Conservation (phyloP, 2,888 invertebrate species). For the Drosophila quinaria region DNA sequence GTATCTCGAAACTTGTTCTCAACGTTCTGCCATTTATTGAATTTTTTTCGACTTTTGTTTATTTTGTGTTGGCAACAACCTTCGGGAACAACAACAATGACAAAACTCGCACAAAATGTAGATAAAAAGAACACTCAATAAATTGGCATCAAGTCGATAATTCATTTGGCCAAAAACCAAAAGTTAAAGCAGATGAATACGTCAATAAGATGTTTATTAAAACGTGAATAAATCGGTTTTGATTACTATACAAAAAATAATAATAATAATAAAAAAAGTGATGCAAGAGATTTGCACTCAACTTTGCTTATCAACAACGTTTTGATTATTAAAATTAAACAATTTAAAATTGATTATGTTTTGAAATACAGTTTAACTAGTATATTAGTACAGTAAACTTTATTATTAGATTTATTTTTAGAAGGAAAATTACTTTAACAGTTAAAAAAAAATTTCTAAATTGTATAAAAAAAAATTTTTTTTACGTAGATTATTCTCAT, state of each 20-base stretch:
- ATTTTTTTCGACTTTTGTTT: conserved; percentile 36
- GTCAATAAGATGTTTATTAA: conserved; percentile 41
- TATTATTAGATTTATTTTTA: not conserved
- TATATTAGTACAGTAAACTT: not conserved
- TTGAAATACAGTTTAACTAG: not conserved
- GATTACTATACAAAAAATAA: conserved; percentile 24
- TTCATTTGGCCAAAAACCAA: conserved; percentile 43
- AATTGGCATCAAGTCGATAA: conserved; percentile 62
- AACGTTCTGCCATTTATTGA: conserved; percentile 55
- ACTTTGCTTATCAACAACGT: conserved; percentile 7
- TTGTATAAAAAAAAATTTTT: too few relatives aligned
- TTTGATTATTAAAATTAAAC: not conserved
- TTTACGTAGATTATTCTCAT: too few relatives aligned
- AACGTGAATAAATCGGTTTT: conserved; percentile 36
- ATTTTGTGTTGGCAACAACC: conserved; percentile 52
- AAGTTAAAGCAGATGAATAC: conserved; percentile 20
- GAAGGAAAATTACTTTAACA: too few relatives aligned
- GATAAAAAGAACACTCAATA: conserved; percentile 31
- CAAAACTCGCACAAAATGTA: conserved; percentile 25
- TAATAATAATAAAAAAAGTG: conserved; percentile 7
- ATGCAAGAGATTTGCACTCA: conserved; percentile 11
- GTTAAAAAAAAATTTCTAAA: too few relatives aligned
- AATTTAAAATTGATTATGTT: not conserved
- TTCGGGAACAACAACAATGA: conserved; percentile 35
- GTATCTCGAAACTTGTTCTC: conserved; percentile 64